Percentiles rank a stretch among this genome's conserved stretches.
Evolutionary conservation across 2,797 vertebrate species (phyloP).

Genomic region (Sarcophilus harrisii): DNA sequence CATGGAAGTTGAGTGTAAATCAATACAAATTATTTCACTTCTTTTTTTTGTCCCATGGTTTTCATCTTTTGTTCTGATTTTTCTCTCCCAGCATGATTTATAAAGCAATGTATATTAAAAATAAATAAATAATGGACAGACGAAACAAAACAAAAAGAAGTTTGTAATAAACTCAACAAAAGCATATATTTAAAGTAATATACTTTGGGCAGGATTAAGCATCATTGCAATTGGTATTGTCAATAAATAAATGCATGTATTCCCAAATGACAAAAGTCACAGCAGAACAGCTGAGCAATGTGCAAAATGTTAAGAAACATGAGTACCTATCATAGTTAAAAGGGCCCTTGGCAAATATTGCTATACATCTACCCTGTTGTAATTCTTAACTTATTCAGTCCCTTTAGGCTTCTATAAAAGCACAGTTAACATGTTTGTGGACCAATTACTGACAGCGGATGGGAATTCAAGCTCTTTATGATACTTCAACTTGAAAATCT

Average conservation of each 20-base stretch:
- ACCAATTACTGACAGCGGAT: neutral
- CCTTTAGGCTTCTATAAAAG: neutral
- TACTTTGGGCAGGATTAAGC: slow-evolving; percentile 23
- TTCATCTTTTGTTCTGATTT: no score
- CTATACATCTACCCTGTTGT: neutral
- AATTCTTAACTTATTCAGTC: slow-evolving; percentile 14
- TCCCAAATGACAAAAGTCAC: neutral
- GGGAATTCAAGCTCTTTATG: slow-evolving; percentile 6
- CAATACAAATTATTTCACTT: no score
- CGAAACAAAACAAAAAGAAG: neutral
- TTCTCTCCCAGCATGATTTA: no score
- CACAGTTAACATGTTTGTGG: neutral
- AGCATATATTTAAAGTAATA: neutral
- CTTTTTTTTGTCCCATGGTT: no score
- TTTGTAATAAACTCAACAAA: slow-evolving; percentile 19
- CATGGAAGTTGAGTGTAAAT: no score
- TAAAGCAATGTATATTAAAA: no score
- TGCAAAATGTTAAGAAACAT: slow-evolving; percentile 26
- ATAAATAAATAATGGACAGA: no score
- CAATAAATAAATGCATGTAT: slow-evolving; percentile 36
- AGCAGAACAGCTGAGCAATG: slow-evolving; percentile 1
- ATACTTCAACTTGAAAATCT: slow-evolving; percentile 22
- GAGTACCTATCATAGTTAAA: slow-evolving; percentile 2
- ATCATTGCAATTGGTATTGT: neutral
- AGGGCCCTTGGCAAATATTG: neutral